Conservation (phyloP, 1,140 invertebrate genomes). For the Dicyema japonicum region DNA sequence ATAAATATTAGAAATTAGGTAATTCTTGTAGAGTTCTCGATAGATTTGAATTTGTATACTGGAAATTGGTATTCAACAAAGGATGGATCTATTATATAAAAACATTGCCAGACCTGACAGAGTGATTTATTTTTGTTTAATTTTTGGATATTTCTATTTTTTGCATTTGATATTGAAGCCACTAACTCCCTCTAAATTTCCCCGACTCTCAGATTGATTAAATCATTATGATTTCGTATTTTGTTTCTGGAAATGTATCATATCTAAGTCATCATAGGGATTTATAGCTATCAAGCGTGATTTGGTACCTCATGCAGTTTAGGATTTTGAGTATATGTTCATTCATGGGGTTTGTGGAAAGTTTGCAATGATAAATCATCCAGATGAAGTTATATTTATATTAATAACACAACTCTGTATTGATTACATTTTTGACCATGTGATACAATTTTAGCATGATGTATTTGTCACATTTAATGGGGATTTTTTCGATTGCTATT, state of each 20-base stretch:
- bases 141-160: slow-evolving; percentile 17
- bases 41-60: slow-evolving; percentile 68
- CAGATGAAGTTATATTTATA: slow-evolving; percentile 15
- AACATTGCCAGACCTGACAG: slow-evolving; percentile 25
- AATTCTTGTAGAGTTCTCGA: slow-evolving; percentile 56
- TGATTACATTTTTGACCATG: slow-evolving; percentile 77
- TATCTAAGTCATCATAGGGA: too few relatives aligned
- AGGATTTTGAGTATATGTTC: slow-evolving; percentile 90
- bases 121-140: slow-evolving; percentile 23
- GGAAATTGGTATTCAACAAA: slow-evolving; percentile 69
- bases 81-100: slow-evolving; percentile 26
- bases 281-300: slow-evolving; percentile 77
- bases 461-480: slow-evolving; percentile 95
- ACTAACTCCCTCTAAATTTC: slow-evolving; percentile 82
- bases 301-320: slow-evolving; percentile 65
- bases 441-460: slow-evolving; percentile 63
- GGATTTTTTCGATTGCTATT: slow-evolving; percentile 79
- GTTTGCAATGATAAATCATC: slow-evolving; percentile 27
- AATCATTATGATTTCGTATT: slow-evolving; percentile 99
- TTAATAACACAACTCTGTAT: slow-evolving; percentile 28
- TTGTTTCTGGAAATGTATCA: slow-evolving; percentile 74
- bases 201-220: slow-evolving; percentile 64
- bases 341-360: slow-evolving; percentile 74
- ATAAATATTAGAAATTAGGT: neutral
- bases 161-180: slow-evolving; percentile 91